Percentiles rank a stretch among this genome's conserved stretches.
These are phyloP conservation scores for Anomalospiza imberbis DNA, from an alignment of 2,797 vertebrate genomes.

Conservation along the genomic window DNA sequence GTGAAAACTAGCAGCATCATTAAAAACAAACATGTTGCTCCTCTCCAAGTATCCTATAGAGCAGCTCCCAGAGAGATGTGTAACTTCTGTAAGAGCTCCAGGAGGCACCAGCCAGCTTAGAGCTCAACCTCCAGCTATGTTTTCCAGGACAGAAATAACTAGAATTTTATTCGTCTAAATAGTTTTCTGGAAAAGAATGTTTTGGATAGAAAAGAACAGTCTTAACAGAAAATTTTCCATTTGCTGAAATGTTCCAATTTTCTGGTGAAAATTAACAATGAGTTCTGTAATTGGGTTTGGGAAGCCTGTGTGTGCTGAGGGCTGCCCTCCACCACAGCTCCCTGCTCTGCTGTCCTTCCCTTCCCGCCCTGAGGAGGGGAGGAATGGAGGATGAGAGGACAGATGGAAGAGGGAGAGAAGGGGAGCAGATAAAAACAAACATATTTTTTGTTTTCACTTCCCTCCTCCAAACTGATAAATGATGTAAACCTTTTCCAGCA, in stretches of 20 bases:
- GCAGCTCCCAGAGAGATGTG: slow-evolving; percentile 11
- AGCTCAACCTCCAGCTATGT: slow-evolving; percentile 15
- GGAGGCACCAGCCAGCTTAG: background rate
- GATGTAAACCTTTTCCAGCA: background rate
- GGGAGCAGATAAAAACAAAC: slow-evolving; percentile 20
- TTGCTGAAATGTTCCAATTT: slow-evolving; percentile 65
- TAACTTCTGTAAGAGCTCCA: slow-evolving; percentile 32
- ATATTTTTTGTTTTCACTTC: slow-evolving; percentile 29
- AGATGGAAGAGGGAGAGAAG: background rate
- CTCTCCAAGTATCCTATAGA: slow-evolving; percentile 41
- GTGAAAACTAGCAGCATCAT: slow-evolving; percentile 56
- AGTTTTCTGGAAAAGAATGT: background rate
- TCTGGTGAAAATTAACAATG: slow-evolving; percentile 58
- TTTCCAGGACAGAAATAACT: slow-evolving; percentile 45
- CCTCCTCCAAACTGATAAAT: slow-evolving; percentile 24
- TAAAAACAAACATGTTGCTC: slow-evolving; percentile 62
- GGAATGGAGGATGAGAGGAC: background rate
- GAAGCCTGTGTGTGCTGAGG: background rate
- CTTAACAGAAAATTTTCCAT: slow-evolving; percentile 44
- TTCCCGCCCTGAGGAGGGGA: background rate
- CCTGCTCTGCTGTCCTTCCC: background rate
- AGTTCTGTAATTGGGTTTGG: slow-evolving; percentile 22
- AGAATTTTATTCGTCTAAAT: slow-evolving; percentile 23
- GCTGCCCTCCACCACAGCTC: background rate
- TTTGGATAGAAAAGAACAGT: slow-evolving; percentile 27